These are phyloP conservation scores for Sylvia borin DNA, from an alignment of 2,797 vertebrate species.

Conservation along the genomic window DNA sequence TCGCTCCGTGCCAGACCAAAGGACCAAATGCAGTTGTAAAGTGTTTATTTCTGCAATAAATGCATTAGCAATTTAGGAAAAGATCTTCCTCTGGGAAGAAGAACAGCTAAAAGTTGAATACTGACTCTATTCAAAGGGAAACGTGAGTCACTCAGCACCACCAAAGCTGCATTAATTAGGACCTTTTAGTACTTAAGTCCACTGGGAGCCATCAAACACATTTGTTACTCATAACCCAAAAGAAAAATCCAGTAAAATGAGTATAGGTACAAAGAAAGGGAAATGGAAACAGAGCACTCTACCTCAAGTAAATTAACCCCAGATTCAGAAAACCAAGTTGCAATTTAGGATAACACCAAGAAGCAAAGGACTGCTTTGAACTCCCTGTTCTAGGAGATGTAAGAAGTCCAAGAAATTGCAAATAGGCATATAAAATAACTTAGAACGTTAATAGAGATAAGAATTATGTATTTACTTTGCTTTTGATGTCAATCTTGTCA, in stretches of 20 bases:
- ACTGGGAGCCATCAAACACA: background rate
- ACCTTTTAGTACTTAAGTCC: background rate
- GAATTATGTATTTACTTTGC: background rate
- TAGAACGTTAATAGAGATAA: background rate
- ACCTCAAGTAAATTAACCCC: background rate
- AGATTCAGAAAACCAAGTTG: background rate
- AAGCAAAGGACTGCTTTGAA: background rate
- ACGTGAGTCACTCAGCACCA: background rate
- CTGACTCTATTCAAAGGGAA: background rate
- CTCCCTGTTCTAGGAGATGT: background rate
- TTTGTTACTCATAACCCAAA: background rate
- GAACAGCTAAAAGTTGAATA: background rate
- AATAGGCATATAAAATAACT: background rate
- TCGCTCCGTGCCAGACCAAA: background rate
- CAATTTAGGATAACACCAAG: background rate
- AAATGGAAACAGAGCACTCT: background rate
- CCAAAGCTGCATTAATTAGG: slow-evolving; percentile 33
- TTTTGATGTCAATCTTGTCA: background rate
- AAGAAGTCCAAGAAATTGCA: background rate
- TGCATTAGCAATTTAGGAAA: background rate
- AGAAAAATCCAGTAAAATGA: background rate
- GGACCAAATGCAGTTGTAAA: background rate
- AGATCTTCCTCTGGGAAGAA: background rate
- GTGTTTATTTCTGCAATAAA: background rate
- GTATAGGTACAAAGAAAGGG: background rate